phyloP scores from a whole-genome alignment of 2,113 vertebrate species.

The Thryonomys swinderianus region DNA sequence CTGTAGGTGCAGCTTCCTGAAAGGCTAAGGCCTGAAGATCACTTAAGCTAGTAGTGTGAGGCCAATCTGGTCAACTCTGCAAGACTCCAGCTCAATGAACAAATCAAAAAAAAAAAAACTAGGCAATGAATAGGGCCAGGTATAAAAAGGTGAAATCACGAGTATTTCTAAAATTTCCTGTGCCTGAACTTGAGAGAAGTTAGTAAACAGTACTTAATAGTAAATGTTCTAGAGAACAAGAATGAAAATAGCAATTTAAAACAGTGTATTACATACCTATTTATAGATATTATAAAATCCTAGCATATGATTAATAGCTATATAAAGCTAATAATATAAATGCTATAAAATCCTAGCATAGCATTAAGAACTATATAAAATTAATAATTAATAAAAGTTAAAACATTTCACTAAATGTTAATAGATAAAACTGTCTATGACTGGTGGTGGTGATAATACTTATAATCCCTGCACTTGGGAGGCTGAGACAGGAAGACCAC shows the following conservation, averaged over 20 bases:
- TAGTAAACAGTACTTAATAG: slow-evolving; percentile 8
- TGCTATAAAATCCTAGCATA: neutral
- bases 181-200: neutral
- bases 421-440: neutral
- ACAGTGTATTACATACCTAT: neutral
- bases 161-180: neutral
- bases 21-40: neutral
- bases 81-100: neutral
- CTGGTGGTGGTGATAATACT: neutral
- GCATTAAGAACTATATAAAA: neutral
- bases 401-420: slow-evolving; percentile 12
- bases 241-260: slow-evolving; percentile 16
- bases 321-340: neutral
- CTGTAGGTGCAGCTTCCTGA: neutral
- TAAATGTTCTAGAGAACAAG: neutral
- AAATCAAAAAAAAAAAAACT: neutral
- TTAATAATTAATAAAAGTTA: slow-evolving; percentile 4
- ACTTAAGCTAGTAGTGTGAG: neutral
- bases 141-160: slow-evolving; percentile 2
- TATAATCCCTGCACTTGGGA: neutral
- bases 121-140: neutral
- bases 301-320: neutral
- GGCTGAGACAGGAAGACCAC: neutral
- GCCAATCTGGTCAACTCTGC: neutral
- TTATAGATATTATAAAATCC: neutral